Evolutionary conservation across 2,113 vertebrate genomes (phyloP), one percentile per base, ranked within the genome.

Genomic region (Poecile atricapillus): DNA sequence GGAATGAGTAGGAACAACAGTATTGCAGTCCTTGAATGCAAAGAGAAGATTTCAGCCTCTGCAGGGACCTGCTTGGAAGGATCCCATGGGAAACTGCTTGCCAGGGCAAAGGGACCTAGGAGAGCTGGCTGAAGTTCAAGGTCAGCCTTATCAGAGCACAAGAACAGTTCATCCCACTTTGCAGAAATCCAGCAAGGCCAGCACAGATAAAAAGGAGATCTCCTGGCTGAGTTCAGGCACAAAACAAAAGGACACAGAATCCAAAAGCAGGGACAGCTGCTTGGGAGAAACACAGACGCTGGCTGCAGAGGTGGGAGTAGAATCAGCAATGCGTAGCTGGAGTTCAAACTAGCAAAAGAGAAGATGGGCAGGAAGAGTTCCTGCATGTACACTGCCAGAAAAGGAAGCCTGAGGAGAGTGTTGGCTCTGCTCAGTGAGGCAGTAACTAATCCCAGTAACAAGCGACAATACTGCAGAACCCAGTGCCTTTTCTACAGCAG

Each of bases 401-500:
- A 93, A 62, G 19, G 19, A 62, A 65, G n/a, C 35, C 19, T 35
- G 59, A 47, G 20, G 11, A 43, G 17, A 25, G 22, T 1, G 1
- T 5, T 39, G 35, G 11, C 12, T 16, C 30, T 37, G 15, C 25
- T 90, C 64, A 70, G 18, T 7, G 50, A n/a, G 47, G n/a, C 55
- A 60, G 21, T 1, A 74, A 31, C n/a, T 1, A 74, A 31, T 37
- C 11, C 3, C 65, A 47, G 17, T 9, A 70, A 65, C 13, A 70
- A 71, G 33, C 5, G 56, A 20, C 1, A 2, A 5, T 2, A 14
- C 8, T 21, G 27, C 2, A 3, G 21, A 69, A 43, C 13, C 60
- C 33, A 8, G 8, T 10, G 21, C 2, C 20, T 39, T 65, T 56
- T 23, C 33, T 15, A 12, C 44, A 35, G 80, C 27, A 53, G 5